Evolutionary conservation across 2,888 invertebrate species (phyloP), one percentile per base, ranked within the genome.

Genomic region (Palloptera scutellata): DNA sequence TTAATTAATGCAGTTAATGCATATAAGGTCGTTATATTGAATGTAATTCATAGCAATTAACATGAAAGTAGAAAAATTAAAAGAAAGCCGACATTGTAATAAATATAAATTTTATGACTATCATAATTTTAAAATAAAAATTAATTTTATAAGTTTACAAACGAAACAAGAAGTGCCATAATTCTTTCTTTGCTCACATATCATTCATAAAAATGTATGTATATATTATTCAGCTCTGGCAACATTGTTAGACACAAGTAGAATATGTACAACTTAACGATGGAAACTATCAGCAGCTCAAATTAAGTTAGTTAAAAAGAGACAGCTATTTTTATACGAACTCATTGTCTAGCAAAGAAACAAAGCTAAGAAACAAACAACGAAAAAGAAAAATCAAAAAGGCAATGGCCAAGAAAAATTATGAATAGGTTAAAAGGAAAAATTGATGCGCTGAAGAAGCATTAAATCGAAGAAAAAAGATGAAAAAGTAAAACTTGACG

Each of bases 331-430:
- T 48, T 15, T 15, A 15, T 48, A 48, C 51, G 30, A 30, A 30
- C n/a, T 30, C 30, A 30, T 30, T 30, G 30, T 30, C 30, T 30
- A 30, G 30, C 30, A 30, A 30, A 72, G 68, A 78, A 75, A 61
- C 41, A 72, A 59, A 59, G n/a, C 48, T 19, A 63, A 55, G 0
- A 51, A 60, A 42, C 15, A 60, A 51, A 41, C 4, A 19, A 58
- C 41, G 30, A 17, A 42, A 60, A 43, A 48, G 13, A 30, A 12
- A 20, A 40, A 40, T n/a, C 15, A n/a, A n/a, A n/a, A 48, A 48
- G 48, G 48, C 48, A 48, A 48, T 13, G 20, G 40, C 19, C 1
- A 57, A 13, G 19, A 20, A 20, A 30, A 57, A 15, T 12, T 13
- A 57, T 20, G 57, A 57, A 11, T 8, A 40, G 15, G 20, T 42